A percentile compares a stretch with the other conserved stretches of the same genome.
These are phyloP conservation scores for Megalops atlanticus DNA, from an alignment of 2,113 vertebrate species.

Conservation along the genomic window DNA sequence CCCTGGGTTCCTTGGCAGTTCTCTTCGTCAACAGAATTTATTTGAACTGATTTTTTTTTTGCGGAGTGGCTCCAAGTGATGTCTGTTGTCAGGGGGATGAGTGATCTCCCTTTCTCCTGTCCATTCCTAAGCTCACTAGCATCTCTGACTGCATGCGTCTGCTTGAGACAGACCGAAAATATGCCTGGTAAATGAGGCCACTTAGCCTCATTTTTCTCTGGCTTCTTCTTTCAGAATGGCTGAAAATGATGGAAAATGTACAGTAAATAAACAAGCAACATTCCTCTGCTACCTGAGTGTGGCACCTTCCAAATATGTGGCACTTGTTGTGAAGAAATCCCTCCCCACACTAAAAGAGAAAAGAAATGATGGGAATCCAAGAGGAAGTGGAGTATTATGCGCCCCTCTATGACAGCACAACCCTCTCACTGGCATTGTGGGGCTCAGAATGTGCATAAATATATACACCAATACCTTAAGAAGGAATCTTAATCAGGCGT, in stretches of 20 bases:
- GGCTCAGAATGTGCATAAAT: conserved; percentile 63
- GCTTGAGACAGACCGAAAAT: too few relatives aligned
- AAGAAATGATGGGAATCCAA: background rate
- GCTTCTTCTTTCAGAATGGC: conserved; percentile 61
- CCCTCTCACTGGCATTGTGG: conserved; percentile 7
- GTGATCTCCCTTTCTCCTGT: too few relatives aligned
- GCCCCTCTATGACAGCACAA: background rate
- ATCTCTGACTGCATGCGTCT: too few relatives aligned
- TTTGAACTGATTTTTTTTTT: too few relatives aligned
- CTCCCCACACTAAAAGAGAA: background rate
- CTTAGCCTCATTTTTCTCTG: background rate
- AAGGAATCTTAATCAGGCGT: too few relatives aligned
- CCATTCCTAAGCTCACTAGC: too few relatives aligned
- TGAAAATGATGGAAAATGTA: conserved; percentile 78
- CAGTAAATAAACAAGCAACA: conserved; percentile 61
- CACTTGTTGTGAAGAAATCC: background rate
- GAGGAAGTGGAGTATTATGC: background rate
- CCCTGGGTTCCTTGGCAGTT: background rate
- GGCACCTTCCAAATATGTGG: background rate
- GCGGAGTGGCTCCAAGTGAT: too few relatives aligned
- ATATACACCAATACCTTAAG: conserved; percentile 66
- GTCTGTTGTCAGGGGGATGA: too few relatives aligned
- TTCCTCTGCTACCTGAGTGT: conserved; percentile 44
- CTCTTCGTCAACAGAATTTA: too few relatives aligned
- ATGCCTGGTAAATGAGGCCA: too few relatives aligned